Base-by-base conservation (phyloP, 2,113 vertebrate species). In the Herpailurus yagouaroundi region DNA sequence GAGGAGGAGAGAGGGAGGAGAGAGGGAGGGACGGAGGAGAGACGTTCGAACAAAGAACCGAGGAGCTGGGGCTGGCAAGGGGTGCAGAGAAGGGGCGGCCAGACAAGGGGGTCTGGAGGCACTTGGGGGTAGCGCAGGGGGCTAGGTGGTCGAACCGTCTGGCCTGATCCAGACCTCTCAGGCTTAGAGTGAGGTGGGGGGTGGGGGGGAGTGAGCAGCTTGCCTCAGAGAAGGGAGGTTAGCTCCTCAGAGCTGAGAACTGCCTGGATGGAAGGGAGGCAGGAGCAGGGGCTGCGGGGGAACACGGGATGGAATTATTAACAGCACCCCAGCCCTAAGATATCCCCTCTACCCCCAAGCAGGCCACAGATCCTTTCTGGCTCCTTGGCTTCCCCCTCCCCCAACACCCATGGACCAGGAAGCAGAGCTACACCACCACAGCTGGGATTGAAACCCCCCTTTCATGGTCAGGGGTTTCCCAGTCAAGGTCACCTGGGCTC, bases 11-110 rank as follows among this genome's bases (percentile, higher is more conserved):
- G 92, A 98, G 98, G 97, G 97, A 97, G 97, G 98, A 97, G 98
- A 97, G 97, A 97, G 98, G 97, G 98, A 98, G 97, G 97, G 97
- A 98, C 97, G 3, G 97, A 97, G 95, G 97, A 97, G 93, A 98
- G 97, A 82, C 94, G 98, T 96, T 97, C 45, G 85, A 98, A 98
- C 98, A 98, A 98, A 98, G 98, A 97, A 98, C 91, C 94, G 95
- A 97, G 92, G 95, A 92, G 97, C 98, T 93, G 97, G 97, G 97
- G 98, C 95, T 98, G 98, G 97, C 95, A 90, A 97, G 97, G 98
- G 97, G 98, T 98, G 83, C 98, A 96, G 97, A 71, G 84, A 97
- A 96, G 94, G 97, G 96, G 97, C 83, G 18, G 95, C 81, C 76
- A 76, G 93, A 84, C 41, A 64, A 95, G 91, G 94, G 95, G 88